Base-by-base conservation (phyloP, 92 coral and sea anemone species). In the Epizoanthus stellaris region DNA sequence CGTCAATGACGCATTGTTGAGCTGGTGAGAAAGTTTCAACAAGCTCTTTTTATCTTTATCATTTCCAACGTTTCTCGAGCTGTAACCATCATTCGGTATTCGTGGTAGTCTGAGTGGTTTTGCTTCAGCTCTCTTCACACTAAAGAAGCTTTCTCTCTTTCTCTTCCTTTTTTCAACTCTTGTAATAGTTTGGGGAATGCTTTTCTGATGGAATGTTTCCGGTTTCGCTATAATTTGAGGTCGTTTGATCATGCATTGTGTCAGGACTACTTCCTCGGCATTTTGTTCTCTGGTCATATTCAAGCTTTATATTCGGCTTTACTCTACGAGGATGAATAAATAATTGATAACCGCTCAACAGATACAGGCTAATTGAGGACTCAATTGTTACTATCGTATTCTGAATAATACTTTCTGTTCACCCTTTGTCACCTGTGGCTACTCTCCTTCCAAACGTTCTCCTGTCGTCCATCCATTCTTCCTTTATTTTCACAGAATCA, bases 11-110 rank as follows among this genome's bases (percentile, higher is more conserved):
- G 43, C 59, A 20, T 64, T 19, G 17, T 63, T 40, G 15, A 79
- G 23, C 61, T 79, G 45, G 20, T 58, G 13, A n/a, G 83, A 62
- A 21, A 79, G 16, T 63, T 79, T 70, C 34, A 79, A 20, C 71
- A 79, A 63, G 5, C 13, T 79, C 7, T 42, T 23, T 16, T 40
- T 49, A 43, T 42, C 43, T 21, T 79, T 79, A 15, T 63, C 65
- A 2, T 42, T 45, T 45, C 42, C 58, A 13, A 79, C 64, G 13
- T n/a, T 13, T 45, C 16, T 79, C 15, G 83, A 79, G 45, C 20
- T 23, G 72, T 19, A 19, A 19, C 59, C 34, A 7, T 39, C 59
- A 45, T 45, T 63, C 61, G 43, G 39, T 62, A 49, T 49, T 49
- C 14, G 56, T 49, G 56, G 56, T 13, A 49, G 56, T 9, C 56